A percentile compares a stretch with the other conserved stretches of the same genome.
Conservation (phyloP, 2,888 invertebrate species). For the Erebia ligea region DNA sequence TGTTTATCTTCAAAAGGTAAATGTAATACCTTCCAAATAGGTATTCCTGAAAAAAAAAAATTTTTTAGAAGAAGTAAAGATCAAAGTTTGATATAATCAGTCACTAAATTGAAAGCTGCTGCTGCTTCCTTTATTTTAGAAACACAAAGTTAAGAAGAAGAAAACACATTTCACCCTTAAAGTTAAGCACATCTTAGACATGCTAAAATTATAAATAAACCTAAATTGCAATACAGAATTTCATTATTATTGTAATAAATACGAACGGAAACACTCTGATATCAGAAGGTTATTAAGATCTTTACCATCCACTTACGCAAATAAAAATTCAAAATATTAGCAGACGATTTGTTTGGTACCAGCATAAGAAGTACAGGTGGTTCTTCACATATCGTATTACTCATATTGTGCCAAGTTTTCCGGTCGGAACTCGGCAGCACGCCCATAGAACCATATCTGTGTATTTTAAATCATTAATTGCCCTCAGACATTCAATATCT, state of each 20-base stretch:
- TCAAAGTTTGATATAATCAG: too few species aligned
- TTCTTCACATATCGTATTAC: constrained; percentile 67
- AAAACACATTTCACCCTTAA: too few species aligned
- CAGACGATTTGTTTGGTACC: constrained; percentile 24
- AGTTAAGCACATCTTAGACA: too few species aligned
- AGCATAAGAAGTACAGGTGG: constrained; percentile 64
- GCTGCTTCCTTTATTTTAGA: too few species aligned
- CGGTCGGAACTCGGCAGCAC: constrained; percentile 78
- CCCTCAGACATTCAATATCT: constrained; percentile 76
- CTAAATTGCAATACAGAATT: neutral
- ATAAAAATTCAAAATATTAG: constrained; percentile 32
- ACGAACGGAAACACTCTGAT: neutral
- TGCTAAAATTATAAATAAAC: too few species aligned
- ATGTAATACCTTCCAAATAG: too few species aligned
- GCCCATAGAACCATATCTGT: constrained; percentile 55
- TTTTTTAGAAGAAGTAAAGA: too few species aligned
- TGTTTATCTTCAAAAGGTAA: too few species aligned
- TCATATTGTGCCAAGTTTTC: constrained; percentile 71
- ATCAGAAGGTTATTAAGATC: neutral
- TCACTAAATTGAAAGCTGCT: too few species aligned
- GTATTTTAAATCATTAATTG: constrained; percentile 71
- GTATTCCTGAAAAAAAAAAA: too few species aligned
- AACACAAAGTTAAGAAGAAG: too few species aligned
- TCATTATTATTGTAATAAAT: neutral
- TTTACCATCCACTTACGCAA: neutral